Conservation (phyloP, 35 echinoderm and acorn worm species). For the Amphiura filiformis region DNA sequence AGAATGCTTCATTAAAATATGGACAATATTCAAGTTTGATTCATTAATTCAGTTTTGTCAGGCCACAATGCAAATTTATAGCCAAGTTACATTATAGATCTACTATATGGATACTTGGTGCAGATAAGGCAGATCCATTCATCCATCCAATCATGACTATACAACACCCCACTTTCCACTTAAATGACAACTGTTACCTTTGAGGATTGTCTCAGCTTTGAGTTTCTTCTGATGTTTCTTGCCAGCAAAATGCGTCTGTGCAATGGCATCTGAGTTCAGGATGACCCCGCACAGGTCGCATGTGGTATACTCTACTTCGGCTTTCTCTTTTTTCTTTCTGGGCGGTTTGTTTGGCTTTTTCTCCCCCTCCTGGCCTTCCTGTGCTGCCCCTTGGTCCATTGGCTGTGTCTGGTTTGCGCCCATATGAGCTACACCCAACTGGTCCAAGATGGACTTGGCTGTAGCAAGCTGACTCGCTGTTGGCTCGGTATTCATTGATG, state of each 20-base stretch:
- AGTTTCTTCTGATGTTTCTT: constrained; percentile 38
- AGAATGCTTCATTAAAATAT: too few species aligned
- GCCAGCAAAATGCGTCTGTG: constrained; percentile 28
- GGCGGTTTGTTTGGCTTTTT: background rate
- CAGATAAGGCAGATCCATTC: too few species aligned
- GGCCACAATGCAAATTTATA: too few species aligned
- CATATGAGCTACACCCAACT: background rate
- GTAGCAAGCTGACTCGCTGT: background rate
- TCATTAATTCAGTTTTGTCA: too few species aligned
- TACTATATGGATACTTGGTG: too few species aligned
- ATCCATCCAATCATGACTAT: too few species aligned
- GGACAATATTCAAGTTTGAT: too few species aligned
- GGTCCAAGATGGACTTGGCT: background rate
- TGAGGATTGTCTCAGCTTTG: background rate
- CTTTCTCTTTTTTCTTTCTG: constrained; percentile 5
- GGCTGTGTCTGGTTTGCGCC: background rate
- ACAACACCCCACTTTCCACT: too few species aligned
- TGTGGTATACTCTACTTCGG: background rate
- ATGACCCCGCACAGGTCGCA: constrained; percentile 15
- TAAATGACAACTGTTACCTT: constrained; percentile 1
- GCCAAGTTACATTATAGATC: too few species aligned
- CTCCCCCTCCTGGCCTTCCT: background rate
- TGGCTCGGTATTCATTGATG: background rate
- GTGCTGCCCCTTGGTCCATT: background rate
- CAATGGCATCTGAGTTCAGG: constrained; percentile 2